Evolutionary conservation across 2,797 vertebrate genomes (phyloP), one percentile per base, ranked within the genome.

Genomic region (Lacerta agilis): DNA sequence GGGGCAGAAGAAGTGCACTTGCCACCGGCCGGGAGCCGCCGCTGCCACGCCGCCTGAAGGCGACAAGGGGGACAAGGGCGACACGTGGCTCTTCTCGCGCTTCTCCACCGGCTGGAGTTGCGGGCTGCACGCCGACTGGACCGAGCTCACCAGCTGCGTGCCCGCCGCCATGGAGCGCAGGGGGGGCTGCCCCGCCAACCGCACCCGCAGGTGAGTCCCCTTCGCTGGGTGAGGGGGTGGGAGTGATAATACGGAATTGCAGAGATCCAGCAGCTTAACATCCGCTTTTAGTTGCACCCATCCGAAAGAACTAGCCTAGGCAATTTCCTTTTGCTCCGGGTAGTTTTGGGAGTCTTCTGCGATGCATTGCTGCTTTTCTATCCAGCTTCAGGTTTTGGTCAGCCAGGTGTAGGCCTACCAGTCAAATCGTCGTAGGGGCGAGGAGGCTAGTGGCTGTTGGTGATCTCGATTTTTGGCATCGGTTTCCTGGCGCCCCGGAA

Each of bases 21-120:
- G 99, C 88, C 98, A 98, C 96, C 98, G 98, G 81, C 99, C 99
- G 0, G 98, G 98, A 1, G 11, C 13, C 27, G 33, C 3, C 17
- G 58, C 11, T 18, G 43, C 58, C 25, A 0, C 45, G 41, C 66
- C 25, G 67, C 25, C 20, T 78, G 27, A 4, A 49, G 49, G 49
- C 49, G 49, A 49, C 49, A 49, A 49, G 49, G 78, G 90, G 61
- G 94, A 94, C 91, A 98, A 98, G 92, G 86, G 86, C 5, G 98
- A 99, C 96, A 99, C 98, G 79, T 99, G 99, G 99, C 98, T 99
- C 90, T 99, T 99, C 97, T 99, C 99, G 29, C 97, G 98, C 90
- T 99, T 99, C 97, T 99, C 98, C 77, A 99, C 98, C 0, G 99
- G 99, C 97, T 99, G 98, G 98, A 99, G 98, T 97, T 99, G 99